Evolutionary conservation across 2,113 vertebrate species (phyloP).

Genomic region (Hypocryptadius cinnamomeus): DNA sequence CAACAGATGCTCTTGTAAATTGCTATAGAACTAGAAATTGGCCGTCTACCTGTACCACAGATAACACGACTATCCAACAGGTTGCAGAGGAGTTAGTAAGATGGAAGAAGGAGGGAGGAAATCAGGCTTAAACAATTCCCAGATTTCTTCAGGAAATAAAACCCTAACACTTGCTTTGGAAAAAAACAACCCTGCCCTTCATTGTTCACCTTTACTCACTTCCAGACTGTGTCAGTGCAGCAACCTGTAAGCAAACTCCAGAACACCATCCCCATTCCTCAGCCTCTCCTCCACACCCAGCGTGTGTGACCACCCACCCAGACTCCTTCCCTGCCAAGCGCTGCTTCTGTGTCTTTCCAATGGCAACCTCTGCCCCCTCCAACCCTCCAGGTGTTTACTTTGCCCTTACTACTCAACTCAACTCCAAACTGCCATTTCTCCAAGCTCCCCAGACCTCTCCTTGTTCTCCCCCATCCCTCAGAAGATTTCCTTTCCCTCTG

Average conservation of each 20-base stretch:
- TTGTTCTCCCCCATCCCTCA: not conserved
- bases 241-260: not conserved
- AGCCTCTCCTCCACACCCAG: not conserved
- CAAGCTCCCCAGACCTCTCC: not conserved
- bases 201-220: not conserved
- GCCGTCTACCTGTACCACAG: not conserved
- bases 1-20: not conserved
- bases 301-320: rapidly evolving
- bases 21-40: not conserved
- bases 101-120: not conserved
- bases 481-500: not conserved
- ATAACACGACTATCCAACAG: not conserved
- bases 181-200: not conserved
- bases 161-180: not conserved
- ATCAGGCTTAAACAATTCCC: not conserved
- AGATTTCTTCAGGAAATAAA: not conserved
- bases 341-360: not conserved
- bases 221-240: not conserved
- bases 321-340: not conserved
- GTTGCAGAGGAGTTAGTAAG: not conserved
- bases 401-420: not conserved
- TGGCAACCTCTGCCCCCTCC: not conserved
- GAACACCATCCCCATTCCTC: not conserved
- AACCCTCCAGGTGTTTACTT: not conserved
- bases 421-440: not conserved